These are phyloP conservation scores for Clarias batrachus DNA, from an alignment of 2,113 vertebrate genomes.

Conservation along the genomic window DNA sequence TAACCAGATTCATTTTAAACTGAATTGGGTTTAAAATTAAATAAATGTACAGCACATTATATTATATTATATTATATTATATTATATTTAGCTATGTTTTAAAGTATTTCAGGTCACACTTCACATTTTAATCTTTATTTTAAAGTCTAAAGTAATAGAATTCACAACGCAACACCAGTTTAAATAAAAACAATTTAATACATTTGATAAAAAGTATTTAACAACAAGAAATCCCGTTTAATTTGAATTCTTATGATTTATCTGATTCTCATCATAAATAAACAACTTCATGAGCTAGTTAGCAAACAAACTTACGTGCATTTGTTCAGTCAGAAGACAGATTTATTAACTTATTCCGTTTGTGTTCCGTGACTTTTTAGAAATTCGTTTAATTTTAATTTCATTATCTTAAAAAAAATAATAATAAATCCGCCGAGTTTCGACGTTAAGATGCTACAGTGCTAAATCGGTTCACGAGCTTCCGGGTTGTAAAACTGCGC, in stretches of 20 bases:
- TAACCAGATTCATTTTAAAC: not conserved
- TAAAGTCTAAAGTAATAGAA: not conserved
- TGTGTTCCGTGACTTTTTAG: not conserved
- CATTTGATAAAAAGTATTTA: not conserved
- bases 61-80: not conserved
- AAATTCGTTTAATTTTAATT: not conserved
- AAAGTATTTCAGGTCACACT: not conserved
- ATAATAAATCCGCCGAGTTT: too few species aligned
- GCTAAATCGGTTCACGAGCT: not conserved
- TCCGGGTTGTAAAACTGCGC: not conserved
- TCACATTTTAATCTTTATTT: not conserved
- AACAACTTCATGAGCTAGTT: not conserved
- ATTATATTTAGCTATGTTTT: not conserved
- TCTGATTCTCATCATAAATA: not conserved
- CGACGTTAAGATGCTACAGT: too few species aligned
- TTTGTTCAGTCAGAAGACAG: not conserved
- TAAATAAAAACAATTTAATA: too few species aligned
- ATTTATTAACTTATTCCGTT: not conserved
- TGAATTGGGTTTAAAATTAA: not conserved
- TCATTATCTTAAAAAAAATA: too few species aligned
- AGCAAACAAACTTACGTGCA: not conserved
- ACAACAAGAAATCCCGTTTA: not conserved
- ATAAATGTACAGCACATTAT: not conserved
- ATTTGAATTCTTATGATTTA: not conserved
- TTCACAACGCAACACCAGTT: not conserved